Evolutionary conservation across 2,113 vertebrate genomes (phyloP), one percentile per base, ranked within the genome.

Genomic region (Nansenia antarctica): DNA sequence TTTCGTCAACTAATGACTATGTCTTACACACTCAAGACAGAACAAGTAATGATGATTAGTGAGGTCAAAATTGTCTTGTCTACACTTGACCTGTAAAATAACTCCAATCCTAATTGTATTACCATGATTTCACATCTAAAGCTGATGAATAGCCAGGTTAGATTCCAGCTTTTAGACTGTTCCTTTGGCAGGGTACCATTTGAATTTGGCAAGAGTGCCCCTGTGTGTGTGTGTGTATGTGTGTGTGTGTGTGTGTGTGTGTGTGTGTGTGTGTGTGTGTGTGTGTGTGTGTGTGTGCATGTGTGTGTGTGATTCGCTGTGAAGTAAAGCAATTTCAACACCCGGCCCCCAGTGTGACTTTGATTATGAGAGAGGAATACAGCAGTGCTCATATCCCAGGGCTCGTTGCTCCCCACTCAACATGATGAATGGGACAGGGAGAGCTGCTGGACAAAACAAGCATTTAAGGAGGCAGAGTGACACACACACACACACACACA

Each of bases 301-400:
- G 12, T 49, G 30, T 60, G 45, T 82, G 2, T 70, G 75, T 76
- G 63, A 65, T 73, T 71, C 59, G 62, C 70, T 64, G 82, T 82
- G 76, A 84, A 86, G 86, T 83, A 87, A 91, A 92, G 88, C 85
- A 90, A 90, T 90, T 87, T 88, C 84, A 88, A 72, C 81, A 82
- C 72, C 34, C 34, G 77, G 73, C 76, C 87, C 83, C 73, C 72
- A 63, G 69, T 72, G 62, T 91, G 88, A 92, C 88, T 90, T 86
- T 90, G 86, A 90, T 90, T 90, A 89, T 87, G 88, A 84, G 78
- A 37, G 68, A 84, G 77, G 79, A 80, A 83, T 84, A 82, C 77
- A 73, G 81, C 81, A 7, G 81, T 65, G 84, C 84, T 87, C 84
- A 85, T 77, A 89, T 87, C 83, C 72, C 77, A 75, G 85, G 86